Base-by-base conservation (phyloP, 2,888 invertebrate species). In the Caenorhabditis becei region DNA sequence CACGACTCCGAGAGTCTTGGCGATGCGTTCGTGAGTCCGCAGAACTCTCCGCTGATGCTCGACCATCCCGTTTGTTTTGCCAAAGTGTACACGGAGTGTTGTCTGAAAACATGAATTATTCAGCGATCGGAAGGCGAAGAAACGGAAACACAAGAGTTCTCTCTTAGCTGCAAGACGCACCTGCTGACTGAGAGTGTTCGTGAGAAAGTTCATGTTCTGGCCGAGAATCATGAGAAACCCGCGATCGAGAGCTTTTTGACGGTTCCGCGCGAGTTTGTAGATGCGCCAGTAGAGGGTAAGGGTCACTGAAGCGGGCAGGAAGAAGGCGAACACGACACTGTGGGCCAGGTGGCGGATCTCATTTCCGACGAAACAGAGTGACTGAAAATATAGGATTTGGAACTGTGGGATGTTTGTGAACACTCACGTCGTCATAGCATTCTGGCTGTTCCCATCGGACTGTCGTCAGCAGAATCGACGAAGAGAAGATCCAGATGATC, bases 1-100 rank as follows among this genome's bases (percentile, higher is more conserved):
- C 66, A 94, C 93, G 16, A 94, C 93, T 0, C 93, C 93, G 7
- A 94, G 91, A 78, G 94, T 94, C 49, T 93, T 91, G 2, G 93
- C 93, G 5, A 93, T 93, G 84, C 94, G 93, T 66, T 92, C 91
- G 75, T 92, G 92, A 54, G 91, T 91, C 44, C 89, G 81, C 23
- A 91, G 89, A 0, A 93, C 90, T 10, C 89, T 82, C 23, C 89
- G 84, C 63, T 91, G 91, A 61, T 91, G 91, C 82, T 91, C 89
- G 11, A 91, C 89, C 87, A 91, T 88, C 32, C 91, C 91, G 72
- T 89, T 89, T 62, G 89, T 91, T 51, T 84, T 84, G n/a, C 91
- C 91, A 51, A 90, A 88, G 66, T 91, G 91, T 26, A 91, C 91
- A n/a, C 91, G 85, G 10, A 91, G 81, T 10, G 91, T 87, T 58